These are phyloP conservation scores for Synanthedon tipuliformis DNA, from an alignment of 2,888 invertebrate genomes.

Conservation along the genomic window DNA sequence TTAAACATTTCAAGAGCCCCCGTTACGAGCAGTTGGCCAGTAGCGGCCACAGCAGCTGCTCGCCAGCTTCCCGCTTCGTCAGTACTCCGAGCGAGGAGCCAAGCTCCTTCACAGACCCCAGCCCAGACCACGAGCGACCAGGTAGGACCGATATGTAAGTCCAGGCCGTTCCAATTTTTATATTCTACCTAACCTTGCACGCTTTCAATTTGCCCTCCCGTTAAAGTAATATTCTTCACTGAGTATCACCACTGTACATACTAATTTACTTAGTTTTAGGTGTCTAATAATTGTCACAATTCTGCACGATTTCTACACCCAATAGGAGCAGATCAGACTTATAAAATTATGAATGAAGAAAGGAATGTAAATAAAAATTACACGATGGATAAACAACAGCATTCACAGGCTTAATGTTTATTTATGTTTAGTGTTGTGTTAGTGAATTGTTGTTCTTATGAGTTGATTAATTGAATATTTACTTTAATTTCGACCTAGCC, in stretches of 20 bases:
- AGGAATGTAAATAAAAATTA: too few species aligned
- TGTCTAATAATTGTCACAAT: too few species aligned
- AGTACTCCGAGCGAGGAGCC: conserved; percentile 55
- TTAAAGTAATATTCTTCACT: too few species aligned
- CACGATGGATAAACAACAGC: conserved; percentile 1
- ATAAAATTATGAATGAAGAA: too few species aligned
- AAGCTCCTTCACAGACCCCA: conserved; percentile 52
- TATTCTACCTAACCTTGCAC: conserved; percentile 8
- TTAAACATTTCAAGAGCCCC: conserved; percentile 42
- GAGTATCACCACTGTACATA: too few species aligned
- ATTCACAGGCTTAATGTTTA: neutral
- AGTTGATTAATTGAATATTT: too few species aligned
- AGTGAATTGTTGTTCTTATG: neutral
- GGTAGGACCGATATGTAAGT: conserved; percentile 71
- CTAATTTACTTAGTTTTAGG: neutral
- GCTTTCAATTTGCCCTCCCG: neutral
- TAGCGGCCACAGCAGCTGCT: conserved; percentile 59
- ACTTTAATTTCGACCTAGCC: too few species aligned
- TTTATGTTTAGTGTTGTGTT: neutral
- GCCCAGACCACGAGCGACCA: conserved; percentile 59
- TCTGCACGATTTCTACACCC: too few species aligned
- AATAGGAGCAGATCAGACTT: too few species aligned
- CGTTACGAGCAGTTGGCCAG: conserved; percentile 63
- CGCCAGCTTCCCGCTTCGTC: conserved; percentile 50
- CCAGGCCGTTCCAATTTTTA: conserved; percentile 62